A percentile compares a stretch with the other conserved stretches of the same genome.
These are phyloP conservation scores for Nematolebias whitei DNA, from an alignment of 2,113 vertebrate genomes.

Conservation along the genomic window DNA sequence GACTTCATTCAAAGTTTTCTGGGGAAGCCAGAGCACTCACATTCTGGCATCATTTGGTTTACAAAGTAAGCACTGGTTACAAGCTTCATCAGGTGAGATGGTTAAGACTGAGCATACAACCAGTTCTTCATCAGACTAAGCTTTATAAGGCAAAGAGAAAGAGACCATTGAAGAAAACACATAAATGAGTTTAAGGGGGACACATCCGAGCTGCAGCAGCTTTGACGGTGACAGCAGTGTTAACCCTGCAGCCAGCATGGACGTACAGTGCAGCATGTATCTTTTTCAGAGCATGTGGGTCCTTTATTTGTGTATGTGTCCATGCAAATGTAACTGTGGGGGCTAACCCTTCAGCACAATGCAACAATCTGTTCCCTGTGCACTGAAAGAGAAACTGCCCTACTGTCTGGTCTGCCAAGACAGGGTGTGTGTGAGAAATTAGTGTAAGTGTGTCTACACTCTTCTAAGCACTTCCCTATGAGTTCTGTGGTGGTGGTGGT, in stretches of 20 bases:
- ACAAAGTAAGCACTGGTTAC: too few relatives aligned
- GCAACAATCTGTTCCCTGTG: constrained; percentile 63
- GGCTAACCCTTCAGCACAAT: constrained; percentile 56
- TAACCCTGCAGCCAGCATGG: constrained; percentile 31
- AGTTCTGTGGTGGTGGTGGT: too few relatives aligned
- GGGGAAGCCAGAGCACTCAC: too few relatives aligned
- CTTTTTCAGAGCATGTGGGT: neutral
- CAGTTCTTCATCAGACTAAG: too few relatives aligned
- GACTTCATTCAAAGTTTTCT: too few relatives aligned
- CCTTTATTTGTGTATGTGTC: constrained; percentile 9
- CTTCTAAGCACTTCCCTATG: too few relatives aligned
- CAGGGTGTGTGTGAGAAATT: constrained; percentile 7
- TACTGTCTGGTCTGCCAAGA: constrained; percentile 48
- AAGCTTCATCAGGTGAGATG: too few relatives aligned
- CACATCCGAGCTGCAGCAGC: constrained; percentile 35
- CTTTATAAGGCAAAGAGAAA: too few relatives aligned
- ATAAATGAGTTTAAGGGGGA: too few relatives aligned
- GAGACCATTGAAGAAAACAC: too few relatives aligned
- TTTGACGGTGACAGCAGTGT: constrained; percentile 20
- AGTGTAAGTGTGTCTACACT: neutral
- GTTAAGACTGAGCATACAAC: too few relatives aligned
- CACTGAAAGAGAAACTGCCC: constrained; percentile 48
- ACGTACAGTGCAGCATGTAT: constrained; percentile 13
- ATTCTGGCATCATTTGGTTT: too few relatives aligned
- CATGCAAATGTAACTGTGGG: constrained; percentile 38